Evolutionary conservation across 2,797 vertebrate species (phyloP).

Genomic region (Petrocephalus schoutedeni): DNA sequence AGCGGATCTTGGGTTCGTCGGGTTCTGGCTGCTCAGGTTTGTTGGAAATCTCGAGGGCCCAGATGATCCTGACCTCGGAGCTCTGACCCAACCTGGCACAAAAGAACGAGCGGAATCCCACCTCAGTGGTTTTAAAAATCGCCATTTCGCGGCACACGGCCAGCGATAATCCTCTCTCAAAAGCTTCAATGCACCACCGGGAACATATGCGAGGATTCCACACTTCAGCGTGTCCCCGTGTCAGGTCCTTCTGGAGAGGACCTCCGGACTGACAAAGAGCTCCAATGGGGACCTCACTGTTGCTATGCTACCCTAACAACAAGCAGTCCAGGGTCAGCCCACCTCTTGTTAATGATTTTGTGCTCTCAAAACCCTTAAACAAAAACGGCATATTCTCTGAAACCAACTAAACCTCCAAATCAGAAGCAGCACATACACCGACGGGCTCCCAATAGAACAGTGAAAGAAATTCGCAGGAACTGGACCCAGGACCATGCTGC

Average conservation of each 20-base stretch:
- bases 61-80: slow-evolving; percentile 79
- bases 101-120: background rate
- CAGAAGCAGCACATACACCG: background rate
- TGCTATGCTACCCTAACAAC: background rate
- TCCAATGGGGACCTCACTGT: background rate
- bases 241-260: background rate
- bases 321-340: background rate
- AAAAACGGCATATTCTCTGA: background rate
- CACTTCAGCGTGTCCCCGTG: background rate
- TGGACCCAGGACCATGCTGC: background rate
- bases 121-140: background rate
- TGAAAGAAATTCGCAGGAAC: background rate
- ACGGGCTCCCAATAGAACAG: background rate
- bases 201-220: background rate
- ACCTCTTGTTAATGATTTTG: background rate
- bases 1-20: slow-evolving; percentile 88
- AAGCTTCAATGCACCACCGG: background rate
- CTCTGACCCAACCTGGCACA: slow-evolving; percentile 82
- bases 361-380: background rate
- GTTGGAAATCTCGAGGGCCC: slow-evolving; percentile 94
- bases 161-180: background rate
- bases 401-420: background rate
- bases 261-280: background rate
- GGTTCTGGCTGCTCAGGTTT: slow-evolving; percentile 76
- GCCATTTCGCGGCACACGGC: background rate